These are phyloP conservation scores for Pycnomerus fuliginosus DNA, from an alignment of 2,888 invertebrate genomes.

Conservation along the genomic window DNA sequence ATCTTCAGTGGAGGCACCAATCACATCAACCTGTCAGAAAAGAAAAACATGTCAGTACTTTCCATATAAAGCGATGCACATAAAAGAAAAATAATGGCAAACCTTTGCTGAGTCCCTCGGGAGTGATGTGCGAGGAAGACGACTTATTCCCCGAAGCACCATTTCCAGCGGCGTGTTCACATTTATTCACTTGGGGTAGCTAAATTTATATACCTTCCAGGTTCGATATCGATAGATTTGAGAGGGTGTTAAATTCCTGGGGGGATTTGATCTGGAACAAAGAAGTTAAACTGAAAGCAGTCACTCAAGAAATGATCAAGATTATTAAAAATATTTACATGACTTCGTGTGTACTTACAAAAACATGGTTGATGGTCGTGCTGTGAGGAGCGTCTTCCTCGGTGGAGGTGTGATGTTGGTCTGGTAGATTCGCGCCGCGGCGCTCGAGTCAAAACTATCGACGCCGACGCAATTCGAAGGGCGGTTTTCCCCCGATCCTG, in stretches of 20 bases:
- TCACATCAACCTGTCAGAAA: neutral
- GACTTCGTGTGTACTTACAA: neutral
- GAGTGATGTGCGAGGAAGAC: slow-evolving; percentile 6
- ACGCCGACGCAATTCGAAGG: slow-evolving; percentile 53
- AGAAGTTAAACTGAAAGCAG: too few relatives aligned
- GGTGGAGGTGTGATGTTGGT: slow-evolving; percentile 37
- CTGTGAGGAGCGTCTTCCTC: slow-evolving; percentile 18
- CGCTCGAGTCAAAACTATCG: slow-evolving; percentile 41
- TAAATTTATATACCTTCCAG: slow-evolving; percentile 35
- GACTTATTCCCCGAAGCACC: slow-evolving; percentile 3
- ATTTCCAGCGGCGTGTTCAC: slow-evolving; percentile 21
- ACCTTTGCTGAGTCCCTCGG: slow-evolving; percentile 6
- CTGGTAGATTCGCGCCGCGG: slow-evolving; percentile 46
- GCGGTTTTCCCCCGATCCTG: slow-evolving; percentile 50
- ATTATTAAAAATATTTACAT: too few relatives aligned
- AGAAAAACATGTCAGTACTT: neutral
- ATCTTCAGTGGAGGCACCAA: slow-evolving; percentile 31
- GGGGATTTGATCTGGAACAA: too few relatives aligned
- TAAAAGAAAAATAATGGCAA: slow-evolving; percentile 10
- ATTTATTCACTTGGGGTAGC: slow-evolving; percentile 36
- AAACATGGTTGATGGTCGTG: neutral
- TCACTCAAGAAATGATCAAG: too few relatives aligned
- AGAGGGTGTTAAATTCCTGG: too few relatives aligned
- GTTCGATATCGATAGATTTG: too few relatives aligned
- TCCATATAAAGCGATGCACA: neutral